A percentile compares a stretch with the other conserved stretches of the same genome.
These are phyloP conservation scores for Philantomba maxwellii DNA, from an alignment of 2,113 vertebrate species.

Conservation along the genomic window DNA sequence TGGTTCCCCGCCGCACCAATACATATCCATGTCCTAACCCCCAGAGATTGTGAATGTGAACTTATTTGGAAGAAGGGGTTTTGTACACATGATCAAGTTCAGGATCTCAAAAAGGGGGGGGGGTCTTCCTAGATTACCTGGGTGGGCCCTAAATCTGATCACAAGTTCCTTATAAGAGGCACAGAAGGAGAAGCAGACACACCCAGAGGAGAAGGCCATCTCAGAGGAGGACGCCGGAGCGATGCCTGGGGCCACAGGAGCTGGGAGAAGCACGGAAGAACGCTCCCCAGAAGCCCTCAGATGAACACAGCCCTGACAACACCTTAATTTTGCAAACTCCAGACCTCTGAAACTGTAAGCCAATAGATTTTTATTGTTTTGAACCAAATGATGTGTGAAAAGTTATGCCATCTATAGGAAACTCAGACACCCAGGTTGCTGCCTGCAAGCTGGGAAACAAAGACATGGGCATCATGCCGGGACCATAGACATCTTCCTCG, in stretches of 20 bases:
- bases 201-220: background rate
- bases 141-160: background rate
- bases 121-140: background rate
- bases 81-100: too few relatives aligned
- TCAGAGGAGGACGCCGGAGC: background rate
- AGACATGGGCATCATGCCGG: fast-evolving
- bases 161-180: too few relatives aligned
- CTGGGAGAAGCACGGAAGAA: fast-evolving
- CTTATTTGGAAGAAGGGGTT: background rate
- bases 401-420: fast-evolving
- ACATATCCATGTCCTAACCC: background rate
- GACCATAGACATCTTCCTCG: fast-evolving
- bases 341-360: background rate
- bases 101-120: background rate
- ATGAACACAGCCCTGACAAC: background rate
- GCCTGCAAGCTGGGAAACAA: background rate
- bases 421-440: background rate
- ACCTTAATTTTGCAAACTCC: background rate
- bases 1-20: fast-evolving
- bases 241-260: fast-evolving
- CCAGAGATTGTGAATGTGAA: background rate
- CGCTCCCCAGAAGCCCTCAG: background rate
- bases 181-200: background rate
- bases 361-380: background rate
- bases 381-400: background rate